Conservation (phyloP, 2,113 vertebrate genomes). For the Tautogolabrus adspersus region DNA sequence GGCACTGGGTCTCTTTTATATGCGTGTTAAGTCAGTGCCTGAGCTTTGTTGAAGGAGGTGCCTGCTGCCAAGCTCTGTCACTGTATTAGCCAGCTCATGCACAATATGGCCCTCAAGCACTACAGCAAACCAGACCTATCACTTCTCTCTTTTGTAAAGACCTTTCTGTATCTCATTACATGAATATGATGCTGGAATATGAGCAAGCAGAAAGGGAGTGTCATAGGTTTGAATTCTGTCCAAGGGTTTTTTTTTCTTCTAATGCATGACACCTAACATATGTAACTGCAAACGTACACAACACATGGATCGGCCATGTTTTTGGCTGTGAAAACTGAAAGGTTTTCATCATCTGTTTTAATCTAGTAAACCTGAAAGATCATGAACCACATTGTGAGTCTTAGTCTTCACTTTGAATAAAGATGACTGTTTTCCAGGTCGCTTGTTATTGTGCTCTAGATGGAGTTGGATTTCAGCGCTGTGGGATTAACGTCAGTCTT, state of each 20-base stretch:
- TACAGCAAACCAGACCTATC: background rate
- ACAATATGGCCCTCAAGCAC: conserved; percentile 15
- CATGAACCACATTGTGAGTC: background rate
- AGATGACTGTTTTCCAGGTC: background rate
- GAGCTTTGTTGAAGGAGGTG: conserved; percentile 20
- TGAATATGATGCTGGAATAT: background rate
- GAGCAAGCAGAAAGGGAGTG: background rate
- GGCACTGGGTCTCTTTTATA: conserved; percentile 35
- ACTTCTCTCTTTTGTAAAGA: conserved; percentile 1
- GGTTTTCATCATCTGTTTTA: background rate
- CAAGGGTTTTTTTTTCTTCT: background rate
- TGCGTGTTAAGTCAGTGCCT: conserved; percentile 32
- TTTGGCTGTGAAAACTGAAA: background rate
- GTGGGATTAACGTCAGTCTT: conserved; percentile 37
- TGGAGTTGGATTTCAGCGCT: background rate
- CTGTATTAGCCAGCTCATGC: conserved; percentile 14
- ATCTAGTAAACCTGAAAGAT: background rate
- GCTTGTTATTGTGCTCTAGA: background rate
- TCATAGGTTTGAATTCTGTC: background rate
- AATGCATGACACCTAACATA: background rate
- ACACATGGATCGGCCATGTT: background rate
- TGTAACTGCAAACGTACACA: background rate
- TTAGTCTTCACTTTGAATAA: background rate
- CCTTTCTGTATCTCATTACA: conserved; percentile 8
- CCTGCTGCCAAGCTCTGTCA: conserved; percentile 35